Conservation (phyloP, 2,113 vertebrate genomes). For the Passerina amoena region DNA sequence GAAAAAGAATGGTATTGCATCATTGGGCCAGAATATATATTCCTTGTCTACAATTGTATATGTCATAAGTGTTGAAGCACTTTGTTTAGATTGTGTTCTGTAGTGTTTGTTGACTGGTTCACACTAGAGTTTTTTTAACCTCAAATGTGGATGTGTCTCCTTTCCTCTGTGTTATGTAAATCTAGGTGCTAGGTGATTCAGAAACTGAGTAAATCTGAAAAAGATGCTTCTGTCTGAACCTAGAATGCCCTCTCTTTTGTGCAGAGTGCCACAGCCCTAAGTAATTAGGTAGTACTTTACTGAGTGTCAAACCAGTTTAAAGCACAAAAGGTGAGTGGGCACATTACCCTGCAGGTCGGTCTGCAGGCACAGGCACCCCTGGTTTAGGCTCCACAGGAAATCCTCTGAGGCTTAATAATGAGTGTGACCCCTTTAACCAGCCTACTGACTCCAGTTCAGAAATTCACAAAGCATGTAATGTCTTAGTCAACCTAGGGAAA, state of each 20-base stretch:
- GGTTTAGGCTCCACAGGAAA: not conserved
- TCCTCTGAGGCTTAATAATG: not conserved
- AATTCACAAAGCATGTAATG: not conserved
- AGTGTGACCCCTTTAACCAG: not conserved
- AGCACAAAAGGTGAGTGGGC: not conserved
- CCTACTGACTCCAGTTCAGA: not conserved
- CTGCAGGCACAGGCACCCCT: not conserved
- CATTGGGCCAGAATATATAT: not conserved
- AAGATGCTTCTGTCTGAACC: not conserved
- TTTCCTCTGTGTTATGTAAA: not conserved
- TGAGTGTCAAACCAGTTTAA: not conserved
- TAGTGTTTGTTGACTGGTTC: not conserved
- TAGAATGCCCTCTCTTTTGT: not conserved
- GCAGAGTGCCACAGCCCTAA: not conserved
- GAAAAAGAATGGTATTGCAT: not conserved
- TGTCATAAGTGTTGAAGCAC: not conserved
- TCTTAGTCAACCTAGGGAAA: not conserved
- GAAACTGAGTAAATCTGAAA: not conserved
- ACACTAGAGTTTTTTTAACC: not conserved
- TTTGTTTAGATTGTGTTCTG: not conserved
- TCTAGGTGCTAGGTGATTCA: not conserved
- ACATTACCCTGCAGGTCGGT: fast-evolving
- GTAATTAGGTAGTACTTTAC: not conserved
- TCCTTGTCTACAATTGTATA: not conserved
- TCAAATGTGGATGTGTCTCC: not conserved